Evolutionary conservation across 35 echinoderm and acorn worm species (phyloP).

Genomic region (Amphiura filiformis): DNA sequence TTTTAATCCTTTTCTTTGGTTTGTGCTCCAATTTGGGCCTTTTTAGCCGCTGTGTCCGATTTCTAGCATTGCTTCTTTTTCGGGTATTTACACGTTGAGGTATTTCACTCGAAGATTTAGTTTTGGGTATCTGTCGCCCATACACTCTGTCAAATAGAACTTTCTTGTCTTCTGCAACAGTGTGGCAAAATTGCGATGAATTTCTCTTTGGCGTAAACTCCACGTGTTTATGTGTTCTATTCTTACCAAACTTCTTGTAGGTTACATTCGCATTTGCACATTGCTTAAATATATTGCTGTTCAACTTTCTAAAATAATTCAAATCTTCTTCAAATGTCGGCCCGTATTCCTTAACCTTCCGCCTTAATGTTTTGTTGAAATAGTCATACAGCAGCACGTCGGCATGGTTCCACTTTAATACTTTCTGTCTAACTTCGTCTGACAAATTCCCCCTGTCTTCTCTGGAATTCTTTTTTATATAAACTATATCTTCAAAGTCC

Average conservation of each 20-base stretch:
- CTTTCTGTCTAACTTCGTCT: slow-evolving; percentile 11
- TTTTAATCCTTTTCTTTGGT: too few relatives aligned
- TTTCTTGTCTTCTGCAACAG: background rate
- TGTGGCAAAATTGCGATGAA: background rate
- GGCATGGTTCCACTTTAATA: slow-evolving; percentile 39
- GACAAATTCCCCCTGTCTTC: background rate
- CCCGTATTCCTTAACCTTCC: slow-evolving; percentile 69
- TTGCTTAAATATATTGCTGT: slow-evolving; percentile 25
- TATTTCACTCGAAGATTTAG: too few relatives aligned
- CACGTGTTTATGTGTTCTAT: slow-evolving; percentile 20
- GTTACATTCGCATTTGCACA: slow-evolving; percentile 25
- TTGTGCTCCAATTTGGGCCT: too few relatives aligned
- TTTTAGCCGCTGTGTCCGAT: too few relatives aligned
- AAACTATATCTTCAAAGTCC: slow-evolving; percentile 62
- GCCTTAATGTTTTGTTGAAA: slow-evolving; percentile 80
- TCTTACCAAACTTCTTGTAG: background rate
- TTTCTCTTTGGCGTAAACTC: slow-evolving; percentile 27
- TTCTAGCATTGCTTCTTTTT: too few relatives aligned
- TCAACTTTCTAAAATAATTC: slow-evolving; percentile 32
- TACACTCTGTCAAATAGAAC: background rate
- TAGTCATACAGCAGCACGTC: slow-evolving; percentile 58
- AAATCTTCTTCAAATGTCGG: slow-evolving; percentile 60
- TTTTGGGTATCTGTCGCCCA: background rate
- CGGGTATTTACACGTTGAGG: too few relatives aligned
- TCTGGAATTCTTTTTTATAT: slow-evolving; percentile 57